Evolutionary conservation across 2,113 vertebrate genomes (phyloP), one percentile per base, ranked within the genome.

Genomic region (Montifringilla adamsi): DNA sequence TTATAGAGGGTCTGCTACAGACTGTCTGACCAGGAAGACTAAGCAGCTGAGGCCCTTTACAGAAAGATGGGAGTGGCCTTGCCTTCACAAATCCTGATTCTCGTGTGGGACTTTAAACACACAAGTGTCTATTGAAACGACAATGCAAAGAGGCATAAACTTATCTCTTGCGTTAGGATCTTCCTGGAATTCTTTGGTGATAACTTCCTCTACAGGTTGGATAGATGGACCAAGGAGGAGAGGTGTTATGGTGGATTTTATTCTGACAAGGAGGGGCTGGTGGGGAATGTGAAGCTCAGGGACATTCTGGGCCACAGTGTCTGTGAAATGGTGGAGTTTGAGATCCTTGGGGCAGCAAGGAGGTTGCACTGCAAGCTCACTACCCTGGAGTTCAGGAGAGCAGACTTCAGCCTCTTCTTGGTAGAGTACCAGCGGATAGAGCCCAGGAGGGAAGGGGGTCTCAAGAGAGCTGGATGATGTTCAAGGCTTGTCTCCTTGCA

Each of bases 101-200:
- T 50, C 2, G 0, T 37, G 10, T 4, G 5, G 3, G 2, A 15
- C 14, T 41, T 64, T 6, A 33, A 18, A 23, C 27, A 64, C 31
- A 8, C 35, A 26, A 31, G 8, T 31, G 14, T 27, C 17, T 73
- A 14, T 30, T 30, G n/a, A 49, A 50, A 31, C 8, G 26, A 37
- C 27, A 56, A 2, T 0, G 0, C 21, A 49, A 43, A 39, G 43
- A 47, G 11, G 7, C 22, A 19, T 31, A 56, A 43, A 64, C 9
- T 37, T 37, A 37, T 37, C 3, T 72, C 11, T 43, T 56, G 17
- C 1, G 6, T 49, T 64, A 64, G 43, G 16, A 80, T 9, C 30
- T 80, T 64, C 21, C 35, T 72, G 21, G 21, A 15, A 15, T 31
- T 56, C 13, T 56, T 13, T 9, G 43, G 7, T 49, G 30, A 2